Evolutionary conservation across 2,888 invertebrate species (phyloP).

Genomic region (Yponomeuta evonymella): DNA sequence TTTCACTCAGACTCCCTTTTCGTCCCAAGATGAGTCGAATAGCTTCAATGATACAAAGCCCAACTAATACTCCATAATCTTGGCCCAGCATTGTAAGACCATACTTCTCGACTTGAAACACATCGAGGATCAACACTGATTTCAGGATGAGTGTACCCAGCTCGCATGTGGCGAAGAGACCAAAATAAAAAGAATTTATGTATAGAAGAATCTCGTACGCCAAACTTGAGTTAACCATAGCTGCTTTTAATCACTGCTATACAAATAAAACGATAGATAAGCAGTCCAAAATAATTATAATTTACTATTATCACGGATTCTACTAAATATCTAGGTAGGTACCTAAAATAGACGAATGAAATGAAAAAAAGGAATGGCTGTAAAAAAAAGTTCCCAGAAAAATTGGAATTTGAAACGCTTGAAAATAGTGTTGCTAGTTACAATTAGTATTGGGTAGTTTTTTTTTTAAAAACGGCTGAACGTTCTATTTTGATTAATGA

Average conservation of each 20-base stretch:
- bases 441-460: no score
- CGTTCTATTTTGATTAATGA: no score
- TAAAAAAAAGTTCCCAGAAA: no score
- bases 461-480: no score
- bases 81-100: slow-evolving; percentile 82
- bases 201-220: slow-evolving; percentile 90
- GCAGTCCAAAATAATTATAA: neutral
- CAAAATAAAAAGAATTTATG: slow-evolving; percentile 91
- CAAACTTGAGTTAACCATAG: slow-evolving; percentile 74
- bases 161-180: slow-evolving; percentile 89
- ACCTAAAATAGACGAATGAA: neutral
- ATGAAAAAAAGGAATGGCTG: neutral
- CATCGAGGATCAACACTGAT: slow-evolving; percentile 75
- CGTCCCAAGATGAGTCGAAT: slow-evolving; percentile 89
- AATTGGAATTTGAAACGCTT: no score
- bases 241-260: neutral
- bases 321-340: neutral
- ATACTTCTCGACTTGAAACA: slow-evolving; percentile 39
- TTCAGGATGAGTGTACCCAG: slow-evolving; percentile 86
- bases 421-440: no score
- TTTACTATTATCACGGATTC: no score
- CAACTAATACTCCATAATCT: slow-evolving; percentile 86
- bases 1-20: slow-evolving; percentile 90
- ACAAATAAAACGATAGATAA: neutral
- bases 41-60: slow-evolving; percentile 86